phyloP scores from a whole-genome alignment of 2,888 invertebrate genomes.

The Scaptomyza tumidula region DNA sequence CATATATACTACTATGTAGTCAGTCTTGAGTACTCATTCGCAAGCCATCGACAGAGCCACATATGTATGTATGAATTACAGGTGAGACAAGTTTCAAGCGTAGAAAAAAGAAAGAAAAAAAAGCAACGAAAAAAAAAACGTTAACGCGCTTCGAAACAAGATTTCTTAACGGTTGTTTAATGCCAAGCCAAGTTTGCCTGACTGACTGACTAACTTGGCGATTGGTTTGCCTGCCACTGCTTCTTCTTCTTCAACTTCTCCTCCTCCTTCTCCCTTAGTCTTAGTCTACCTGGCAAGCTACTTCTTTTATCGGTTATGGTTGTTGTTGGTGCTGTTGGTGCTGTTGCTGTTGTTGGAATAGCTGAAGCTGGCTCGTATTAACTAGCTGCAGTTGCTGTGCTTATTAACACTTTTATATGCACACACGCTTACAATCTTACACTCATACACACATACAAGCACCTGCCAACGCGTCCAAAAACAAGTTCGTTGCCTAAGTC shows the following conservation, averaged over 20 bases:
- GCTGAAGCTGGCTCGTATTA: slow-evolving; percentile 68
- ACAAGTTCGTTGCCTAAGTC: slow-evolving; percentile 76
- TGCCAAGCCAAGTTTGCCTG: slow-evolving; percentile 69
- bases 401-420: slow-evolving; percentile 75
- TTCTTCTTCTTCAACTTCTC: slow-evolving; percentile 7
- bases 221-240: slow-evolving; percentile 37
- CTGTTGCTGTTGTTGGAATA: slow-evolving; percentile 50
- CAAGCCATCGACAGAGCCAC: slow-evolving; percentile 36
- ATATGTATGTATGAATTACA: slow-evolving; percentile 19
- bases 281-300: slow-evolving; percentile 51
- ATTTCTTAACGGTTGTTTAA: slow-evolving; percentile 82
- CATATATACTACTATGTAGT: background rate
- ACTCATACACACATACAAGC: slow-evolving; percentile 24
- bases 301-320: slow-evolving; percentile 30
- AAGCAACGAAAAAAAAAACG: slow-evolving; percentile 28
- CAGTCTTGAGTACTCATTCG: slow-evolving; percentile 18
- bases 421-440: slow-evolving; percentile 33
- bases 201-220: slow-evolving; percentile 65
- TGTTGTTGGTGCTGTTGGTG: slow-evolving; percentile 30
- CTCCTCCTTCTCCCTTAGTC: slow-evolving; percentile 17
- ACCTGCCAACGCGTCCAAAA: slow-evolving; percentile 53
- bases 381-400: slow-evolving; percentile 75
- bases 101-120: slow-evolving; percentile 5
- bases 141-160: slow-evolving; percentile 74
- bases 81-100: slow-evolving; percentile 52